phyloP scores from a whole-genome alignment of 2,113 vertebrate species.

The Chrysochloris asiatica region DNA sequence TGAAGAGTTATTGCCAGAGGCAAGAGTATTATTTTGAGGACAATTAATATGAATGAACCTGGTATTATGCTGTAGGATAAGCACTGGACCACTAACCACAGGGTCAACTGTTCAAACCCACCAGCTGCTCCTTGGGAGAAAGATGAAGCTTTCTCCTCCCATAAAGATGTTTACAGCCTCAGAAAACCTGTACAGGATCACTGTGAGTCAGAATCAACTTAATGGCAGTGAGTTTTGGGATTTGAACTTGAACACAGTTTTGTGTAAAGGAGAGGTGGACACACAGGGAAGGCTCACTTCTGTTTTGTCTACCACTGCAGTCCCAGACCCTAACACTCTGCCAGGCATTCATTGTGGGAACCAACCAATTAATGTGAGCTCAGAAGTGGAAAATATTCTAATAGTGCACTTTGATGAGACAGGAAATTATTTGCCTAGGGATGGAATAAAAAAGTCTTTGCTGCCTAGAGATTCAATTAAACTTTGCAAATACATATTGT shows the following conservation, averaged over 20 bases:
- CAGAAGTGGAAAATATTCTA: not conserved
- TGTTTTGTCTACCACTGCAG: not conserved
- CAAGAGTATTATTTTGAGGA: slow-evolving; percentile 16
- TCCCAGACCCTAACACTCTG: not conserved
- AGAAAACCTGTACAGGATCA: too few species aligned
- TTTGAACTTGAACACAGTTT: slow-evolving; percentile 6
- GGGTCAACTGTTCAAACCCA: too few species aligned
- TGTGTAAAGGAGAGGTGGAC: not conserved
- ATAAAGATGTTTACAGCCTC: too few species aligned
- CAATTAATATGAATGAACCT: slow-evolving; percentile 11
- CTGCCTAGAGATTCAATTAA: not conserved
- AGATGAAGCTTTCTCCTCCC: too few species aligned
- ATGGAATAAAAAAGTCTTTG: slow-evolving; percentile 13
- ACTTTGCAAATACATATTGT: not conserved
- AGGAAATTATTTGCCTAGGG: not conserved
- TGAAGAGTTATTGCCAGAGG: not conserved
- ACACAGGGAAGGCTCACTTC: not conserved
- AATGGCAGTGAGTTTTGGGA: too few species aligned
- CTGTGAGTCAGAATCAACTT: too few species aligned
- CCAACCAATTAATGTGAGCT: not conserved
- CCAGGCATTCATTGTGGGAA: not conserved
- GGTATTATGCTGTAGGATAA: too few species aligned
- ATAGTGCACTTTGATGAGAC: not conserved
- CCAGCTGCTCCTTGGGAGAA: too few species aligned
- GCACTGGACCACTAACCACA: too few species aligned